Evolutionary conservation across 1,140 invertebrate genomes (phyloP), one percentile per base, ranked within the genome.

Genomic region (Drosophila lacteicornis): DNA sequence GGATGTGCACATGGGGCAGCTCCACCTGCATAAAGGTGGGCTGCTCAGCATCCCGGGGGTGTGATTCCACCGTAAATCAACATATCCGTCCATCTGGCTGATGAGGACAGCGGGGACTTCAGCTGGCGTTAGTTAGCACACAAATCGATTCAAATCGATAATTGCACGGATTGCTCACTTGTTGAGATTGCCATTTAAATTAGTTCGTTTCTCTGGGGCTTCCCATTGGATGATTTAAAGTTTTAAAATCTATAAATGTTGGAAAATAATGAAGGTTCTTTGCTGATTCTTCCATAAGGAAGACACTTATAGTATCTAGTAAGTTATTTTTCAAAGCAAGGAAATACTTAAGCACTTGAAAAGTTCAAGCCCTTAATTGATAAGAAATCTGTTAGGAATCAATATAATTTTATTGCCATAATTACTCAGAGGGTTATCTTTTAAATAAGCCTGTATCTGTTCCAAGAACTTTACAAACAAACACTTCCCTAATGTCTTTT

Each of bases 111-210:
- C 22, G 11, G 15, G 3, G n/a, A 12, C 12, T 30, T 25, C 8
- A 12, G 15, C 51, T 11, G 7, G 17, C 11, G 9, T 27, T 63
- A 38, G 63, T 47, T 60, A 62, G 9, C 8, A 62, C 36, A 22
- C 33, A 62, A 57, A 62, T 47, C 56, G 30, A 38, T 60, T 36
- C 7, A 63, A 51, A 50, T 42, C 13, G 8, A 15, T 22, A n/a
- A 43, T 38, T 12, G 12, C 17, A 13, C 33, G 7, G 11, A 19
- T 15, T 53, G 51, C 50, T 36, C 30, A 15, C 17, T 38, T 36
- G 7, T 33, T 19, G 15, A 53, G 51, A 38, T 38, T 53, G 33
- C 17, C 22, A 53, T 53, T 53, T 33, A 17, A 33, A n/a, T 13
- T 3, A 36, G 6, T 53, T 19, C 1, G 30, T 4, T 45, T 8